Evolutionary conservation across 2,797 vertebrate species (phyloP), one percentile per base, ranked within the genome.

Genomic region (Eptatretus atami): DNA sequence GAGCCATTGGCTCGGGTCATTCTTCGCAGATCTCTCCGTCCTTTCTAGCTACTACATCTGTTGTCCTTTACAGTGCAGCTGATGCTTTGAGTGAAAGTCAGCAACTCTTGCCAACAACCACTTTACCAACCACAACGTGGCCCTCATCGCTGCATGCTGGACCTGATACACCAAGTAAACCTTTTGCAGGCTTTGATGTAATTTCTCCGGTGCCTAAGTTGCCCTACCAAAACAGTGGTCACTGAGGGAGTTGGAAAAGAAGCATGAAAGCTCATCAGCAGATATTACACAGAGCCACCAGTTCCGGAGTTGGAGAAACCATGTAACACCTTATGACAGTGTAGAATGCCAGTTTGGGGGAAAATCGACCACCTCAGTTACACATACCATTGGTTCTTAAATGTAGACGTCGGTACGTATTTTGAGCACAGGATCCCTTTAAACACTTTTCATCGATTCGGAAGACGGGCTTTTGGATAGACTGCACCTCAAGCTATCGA

Each of bases 381-480:
- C 82, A 76, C 0, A 98, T 96, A 69, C 78, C 19, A 84, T 98
- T 0, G 90, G 96, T 73, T 82, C 69, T 88, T 98, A 0, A 88
- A 83, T 0, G 81, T 86, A 0, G 93, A 83, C 81, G 80, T 87
- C 6, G 92, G 92, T 63, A 94, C 88, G 0, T 98, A 98, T 69
- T 98, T 98, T 1, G 92, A 98, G 69, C 82, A 96, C 24, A 98
- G 96, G 72, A 93, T 98, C 69, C 84, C 90, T 0, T 78, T 85
- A 0, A 88, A 96, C 69, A 94, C 88, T 0, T 0, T 98, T 94
- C 76, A 96, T 80, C 0, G 92, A 98, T 71, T 73, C 69, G 19
- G 88, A 95, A 63, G 92, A 98, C 53, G 92, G 88, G 53, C 93
- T 87, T 12, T 90, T 88, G 0, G 92, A 98, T 72, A 94, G 93